Base-by-base conservation (phyloP, 1,140 invertebrate genomes). In the Drosophila burlai region DNA sequence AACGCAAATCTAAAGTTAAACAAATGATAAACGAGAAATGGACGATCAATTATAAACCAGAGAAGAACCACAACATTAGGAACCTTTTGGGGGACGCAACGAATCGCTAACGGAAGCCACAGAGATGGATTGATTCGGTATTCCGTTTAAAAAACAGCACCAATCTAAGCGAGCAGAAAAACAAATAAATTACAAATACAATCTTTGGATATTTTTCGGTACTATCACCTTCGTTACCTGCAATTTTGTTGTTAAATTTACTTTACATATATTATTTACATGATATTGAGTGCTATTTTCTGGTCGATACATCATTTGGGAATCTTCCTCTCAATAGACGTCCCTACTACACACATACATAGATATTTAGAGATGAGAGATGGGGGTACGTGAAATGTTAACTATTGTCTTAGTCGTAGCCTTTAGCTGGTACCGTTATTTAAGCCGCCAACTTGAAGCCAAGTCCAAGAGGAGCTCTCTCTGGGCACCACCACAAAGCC, bases 371-470 rank as follows among this genome's bases (percentile, higher is more conserved):
- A 50, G 36, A 15, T 21, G 13, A 45, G 11, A 50, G 15, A 42
- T 36, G 63, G 15, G 47, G 69, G 66, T 29, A 38, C 54, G 46
- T 73, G 46, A 79, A 57, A 72, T 78, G 76, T 79, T 79, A 79
- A 78, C 75, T 79, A 79, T 79, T 79, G 65, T 64, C 58, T 61
- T 79, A 79, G 76, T 79, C 46, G 42, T 78, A 77, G 75, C 42
- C 52, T 57, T 61, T 75, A 75, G 61, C 40, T 45, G 45, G 47
- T 62, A 75, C 18, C 49, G 21, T 62, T 75, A 57, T 49, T 73
- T 59, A 59, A 68, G 65, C 55, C 43, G 58, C 59, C 10, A 45
- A 60, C 26, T 31, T 26, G 15, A 61, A 21, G n/a, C 55, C 16
- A 10, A 18, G 49, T 10, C 29, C 9, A 11, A 31, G 29, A 31